Conservation (phyloP, 30 jellyfish, hydroid and myxozoan species). For the Nemopilema nomurai region DNA sequence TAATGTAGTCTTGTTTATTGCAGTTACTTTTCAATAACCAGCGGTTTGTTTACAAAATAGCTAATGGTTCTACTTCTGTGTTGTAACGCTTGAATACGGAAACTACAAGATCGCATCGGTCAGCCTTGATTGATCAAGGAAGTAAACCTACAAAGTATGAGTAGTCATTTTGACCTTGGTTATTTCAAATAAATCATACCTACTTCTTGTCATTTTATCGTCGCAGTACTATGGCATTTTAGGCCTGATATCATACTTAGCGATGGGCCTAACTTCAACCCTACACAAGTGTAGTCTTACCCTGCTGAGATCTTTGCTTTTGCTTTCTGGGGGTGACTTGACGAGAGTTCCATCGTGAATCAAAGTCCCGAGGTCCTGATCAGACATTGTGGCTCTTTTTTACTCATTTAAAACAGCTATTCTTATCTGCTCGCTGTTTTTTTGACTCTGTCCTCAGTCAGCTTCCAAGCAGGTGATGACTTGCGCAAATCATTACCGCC, state of each 20-base stretch:
- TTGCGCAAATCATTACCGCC: slow-evolving; percentile 7
- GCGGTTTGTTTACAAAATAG: not conserved
- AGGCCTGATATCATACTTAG: no score
- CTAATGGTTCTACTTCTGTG: not conserved
- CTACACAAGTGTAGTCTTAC: slow-evolving; percentile 71
- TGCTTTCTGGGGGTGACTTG: slow-evolving; percentile 95
- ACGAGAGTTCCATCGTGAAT: slow-evolving; percentile 75
- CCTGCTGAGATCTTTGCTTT: slow-evolving; percentile 79
- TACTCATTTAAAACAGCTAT: not conserved
- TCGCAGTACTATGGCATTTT: no score
- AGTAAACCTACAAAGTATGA: not conserved
- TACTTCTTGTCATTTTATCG: no score
- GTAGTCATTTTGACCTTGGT: no score
- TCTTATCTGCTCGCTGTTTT: not conserved
- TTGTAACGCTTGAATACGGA: not conserved
- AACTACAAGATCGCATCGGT: not conserved
- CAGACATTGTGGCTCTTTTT: slow-evolving; percentile 17
- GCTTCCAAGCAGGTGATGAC: not conserved
- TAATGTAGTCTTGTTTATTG: no score
- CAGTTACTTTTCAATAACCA: not conserved
- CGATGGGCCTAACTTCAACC: no score
- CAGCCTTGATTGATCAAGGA: not conserved
- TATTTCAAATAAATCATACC: no score
- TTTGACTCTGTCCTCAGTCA: not conserved
- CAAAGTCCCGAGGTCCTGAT: slow-evolving; percentile 35